Conservation (phyloP, 2,113 vertebrate genomes). For the Tricholaema leucomelas region DNA sequence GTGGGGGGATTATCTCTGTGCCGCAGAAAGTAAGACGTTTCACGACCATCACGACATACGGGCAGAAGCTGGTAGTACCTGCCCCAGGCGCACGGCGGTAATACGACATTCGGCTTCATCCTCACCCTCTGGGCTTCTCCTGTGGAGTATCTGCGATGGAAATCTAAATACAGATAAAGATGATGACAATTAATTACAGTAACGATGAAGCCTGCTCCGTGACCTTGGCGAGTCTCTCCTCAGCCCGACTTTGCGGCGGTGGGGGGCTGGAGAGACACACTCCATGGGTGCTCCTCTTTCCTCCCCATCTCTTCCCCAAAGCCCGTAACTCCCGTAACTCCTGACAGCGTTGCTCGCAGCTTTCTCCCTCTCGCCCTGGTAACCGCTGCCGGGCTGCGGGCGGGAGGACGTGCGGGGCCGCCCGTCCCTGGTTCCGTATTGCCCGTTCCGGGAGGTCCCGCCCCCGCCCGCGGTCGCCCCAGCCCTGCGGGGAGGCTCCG, state of each 20-base stretch:
- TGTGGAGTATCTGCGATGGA: neutral
- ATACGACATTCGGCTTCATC: neutral
- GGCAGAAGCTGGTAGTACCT: neutral
- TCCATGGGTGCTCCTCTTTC: too few relatives aligned
- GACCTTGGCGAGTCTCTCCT: neutral
- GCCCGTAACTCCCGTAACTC: neutral
- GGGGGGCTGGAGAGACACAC: neutral
- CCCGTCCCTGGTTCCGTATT: neutral
- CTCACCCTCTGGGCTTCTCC: neutral
- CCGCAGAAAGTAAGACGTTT: rapidly evolving
- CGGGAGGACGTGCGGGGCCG: constrained; percentile 42
- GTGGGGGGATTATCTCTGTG: neutral
- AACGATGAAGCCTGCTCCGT: neutral
- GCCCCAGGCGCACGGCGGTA: rapidly evolving
- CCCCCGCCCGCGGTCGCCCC: neutral
- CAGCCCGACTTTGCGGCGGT: neutral
- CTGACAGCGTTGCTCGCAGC: neutral
- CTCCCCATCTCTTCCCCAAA: neutral
- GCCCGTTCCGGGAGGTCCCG: constrained; percentile 18
- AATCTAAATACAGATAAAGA: neutral
- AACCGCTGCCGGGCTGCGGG: neutral
- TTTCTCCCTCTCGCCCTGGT: neutral
- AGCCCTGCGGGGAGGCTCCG: neutral
- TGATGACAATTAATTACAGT: rapidly evolving
- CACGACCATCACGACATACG: rapidly evolving